These are phyloP conservation scores for Exaiptasia diaphana DNA, from an alignment of 64 coral and sea anemone species.

Conservation along the genomic window DNA sequence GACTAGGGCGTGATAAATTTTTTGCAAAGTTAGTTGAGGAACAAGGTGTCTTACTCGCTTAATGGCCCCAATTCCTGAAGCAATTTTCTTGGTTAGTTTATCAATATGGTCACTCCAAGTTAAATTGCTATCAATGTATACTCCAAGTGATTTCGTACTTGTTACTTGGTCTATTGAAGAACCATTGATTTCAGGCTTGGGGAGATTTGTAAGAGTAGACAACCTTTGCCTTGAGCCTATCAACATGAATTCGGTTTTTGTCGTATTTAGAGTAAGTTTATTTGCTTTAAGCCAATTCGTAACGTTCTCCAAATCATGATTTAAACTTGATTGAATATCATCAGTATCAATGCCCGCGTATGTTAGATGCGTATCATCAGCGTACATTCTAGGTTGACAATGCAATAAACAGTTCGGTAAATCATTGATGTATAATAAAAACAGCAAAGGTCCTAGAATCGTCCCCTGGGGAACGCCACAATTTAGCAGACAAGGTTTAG, in stretches of 20 bases:
- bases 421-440: neutral
- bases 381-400: slow-evolving; percentile 10
- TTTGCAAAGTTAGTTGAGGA: neutral
- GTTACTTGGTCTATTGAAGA: neutral
- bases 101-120: slow-evolving; percentile 37
- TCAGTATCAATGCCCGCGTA: neutral
- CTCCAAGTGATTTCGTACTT: neutral
- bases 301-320: neutral
- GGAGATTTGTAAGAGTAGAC: neutral
- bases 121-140: slow-evolving; percentile 21
- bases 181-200: neutral
- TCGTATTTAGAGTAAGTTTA: slow-evolving; percentile 2
- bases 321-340: neutral
- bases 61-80: slow-evolving; percentile 20
- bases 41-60: slow-evolving; percentile 13
- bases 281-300: slow-evolving; percentile 7
- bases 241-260: slow-evolving; percentile 8
- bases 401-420: neutral
- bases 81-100: slow-evolving; percentile 3
- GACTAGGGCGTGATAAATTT: slow-evolving; percentile 11
- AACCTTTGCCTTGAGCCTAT: slow-evolving; percentile 23
- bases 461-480: neutral
- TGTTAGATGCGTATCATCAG: slow-evolving; percentile 11
- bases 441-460: neutral
- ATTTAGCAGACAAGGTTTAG: neutral